Evolutionary conservation across 1,140 invertebrate genomes (phyloP).

Genomic region (Scaptomyza hsui): DNA sequence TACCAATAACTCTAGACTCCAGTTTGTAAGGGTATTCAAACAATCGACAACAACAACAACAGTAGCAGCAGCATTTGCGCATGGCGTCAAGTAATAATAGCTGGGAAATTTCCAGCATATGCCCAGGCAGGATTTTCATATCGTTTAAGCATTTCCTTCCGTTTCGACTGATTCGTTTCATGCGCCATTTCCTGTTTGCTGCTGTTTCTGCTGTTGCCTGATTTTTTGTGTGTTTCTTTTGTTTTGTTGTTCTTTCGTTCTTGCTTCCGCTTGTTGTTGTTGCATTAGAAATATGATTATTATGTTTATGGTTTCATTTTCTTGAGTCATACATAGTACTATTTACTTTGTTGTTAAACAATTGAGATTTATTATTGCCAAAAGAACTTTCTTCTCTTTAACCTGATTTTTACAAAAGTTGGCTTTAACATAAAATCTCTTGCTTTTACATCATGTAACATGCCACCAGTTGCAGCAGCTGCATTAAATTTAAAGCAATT

Average conservation of each 20-base stretch:
- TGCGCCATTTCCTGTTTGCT: constrained; percentile 54
- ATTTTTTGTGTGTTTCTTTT: too few relatives aligned
- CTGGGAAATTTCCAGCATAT: constrained; percentile 45
- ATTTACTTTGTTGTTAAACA: constrained; percentile 1
- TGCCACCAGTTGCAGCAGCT: background rate
- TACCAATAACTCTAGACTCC: too few relatives aligned
- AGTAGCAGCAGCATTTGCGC: background rate
- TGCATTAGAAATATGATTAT: constrained; percentile 28
- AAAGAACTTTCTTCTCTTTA: background rate
- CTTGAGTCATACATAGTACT: too few relatives aligned
- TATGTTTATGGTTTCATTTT: too few relatives aligned
- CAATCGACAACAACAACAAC: constrained; percentile 7
- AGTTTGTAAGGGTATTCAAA: constrained; percentile 1
- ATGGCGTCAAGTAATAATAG: constrained; percentile 39
- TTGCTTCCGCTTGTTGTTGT: constrained; percentile 24
- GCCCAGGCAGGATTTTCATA: constrained; percentile 56
- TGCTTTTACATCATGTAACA: constrained; percentile 16
- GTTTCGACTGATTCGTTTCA: constrained; percentile 55
- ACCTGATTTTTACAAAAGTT: constrained; percentile 1
- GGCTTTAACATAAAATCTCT: constrained; percentile 18
- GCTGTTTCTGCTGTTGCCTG: background rate
- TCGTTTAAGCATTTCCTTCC: constrained; percentile 73
- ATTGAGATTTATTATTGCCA: background rate
- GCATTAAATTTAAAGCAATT: constrained; percentile 39
- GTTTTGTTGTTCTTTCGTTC: too few relatives aligned